Percentiles rank a stretch among this genome's conserved stretches.
Conservation (phyloP, 2,797 vertebrate genomes). For the Eulemur rubriventer region DNA sequence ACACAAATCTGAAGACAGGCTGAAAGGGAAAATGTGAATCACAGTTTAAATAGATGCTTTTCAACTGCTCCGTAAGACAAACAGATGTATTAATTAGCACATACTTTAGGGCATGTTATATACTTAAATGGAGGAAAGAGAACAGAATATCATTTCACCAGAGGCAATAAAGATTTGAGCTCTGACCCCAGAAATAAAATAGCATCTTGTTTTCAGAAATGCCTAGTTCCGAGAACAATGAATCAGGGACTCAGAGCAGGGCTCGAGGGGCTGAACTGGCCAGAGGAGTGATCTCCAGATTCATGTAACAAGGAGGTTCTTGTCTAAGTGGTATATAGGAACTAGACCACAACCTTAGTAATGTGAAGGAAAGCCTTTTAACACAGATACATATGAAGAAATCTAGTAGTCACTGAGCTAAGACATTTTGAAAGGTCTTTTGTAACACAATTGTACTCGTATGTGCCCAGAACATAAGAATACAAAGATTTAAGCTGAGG, state of each 20-base stretch:
- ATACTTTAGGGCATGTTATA: constrained; percentile 58
- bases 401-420: neutral
- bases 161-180: constrained; percentile 41
- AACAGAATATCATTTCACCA: constrained; percentile 56
- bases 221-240: neutral
- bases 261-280: neutral
- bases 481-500: neutral
- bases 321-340: constrained; percentile 16
- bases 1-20: constrained; percentile 64
- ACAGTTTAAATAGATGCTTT: constrained; percentile 74
- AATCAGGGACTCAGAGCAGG: neutral
- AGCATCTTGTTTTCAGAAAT: constrained; percentile 51
- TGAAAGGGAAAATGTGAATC: constrained; percentile 75
- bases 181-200: constrained; percentile 33
- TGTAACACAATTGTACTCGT: neutral
- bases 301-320: neutral
- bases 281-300: constrained; percentile 18
- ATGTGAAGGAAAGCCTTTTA: neutral
- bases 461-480: neutral
- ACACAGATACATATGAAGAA: neutral
- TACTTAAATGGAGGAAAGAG: constrained; percentile 27
- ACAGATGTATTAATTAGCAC: constrained; percentile 76
- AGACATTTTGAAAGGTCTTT: constrained; percentile 38
- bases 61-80: constrained; percentile 65
- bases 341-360: neutral